These are phyloP conservation scores for Coelopa frigida DNA, from an alignment of 1,140 invertebrate species.

Conservation along the genomic window DNA sequence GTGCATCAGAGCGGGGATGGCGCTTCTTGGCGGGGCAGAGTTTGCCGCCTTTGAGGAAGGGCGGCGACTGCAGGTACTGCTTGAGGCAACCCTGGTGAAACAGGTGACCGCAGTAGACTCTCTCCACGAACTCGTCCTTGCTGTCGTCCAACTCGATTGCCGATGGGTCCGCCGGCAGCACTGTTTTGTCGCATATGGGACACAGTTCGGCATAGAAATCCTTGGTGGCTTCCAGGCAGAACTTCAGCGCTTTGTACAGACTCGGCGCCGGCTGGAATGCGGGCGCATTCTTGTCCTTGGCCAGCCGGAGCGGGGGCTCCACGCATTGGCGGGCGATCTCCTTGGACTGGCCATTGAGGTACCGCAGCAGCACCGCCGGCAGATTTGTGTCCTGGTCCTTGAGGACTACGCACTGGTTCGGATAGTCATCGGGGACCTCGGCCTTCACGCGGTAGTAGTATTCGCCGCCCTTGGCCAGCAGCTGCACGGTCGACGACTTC, in stretches of 20 bases:
- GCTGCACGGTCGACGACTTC: constrained; percentile 54
- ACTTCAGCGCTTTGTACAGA: constrained; percentile 53
- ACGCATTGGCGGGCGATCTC: constrained; percentile 66
- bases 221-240: constrained; percentile 57
- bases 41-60: constrained; percentile 59
- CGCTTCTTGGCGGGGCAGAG: constrained; percentile 37
- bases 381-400: constrained; percentile 59
- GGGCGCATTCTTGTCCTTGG: constrained; percentile 37
- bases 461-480: constrained; percentile 53
- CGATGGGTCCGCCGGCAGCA: constrained; percentile 55
- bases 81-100: constrained; percentile 68
- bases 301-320: constrained; percentile 56
- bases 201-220: constrained; percentile 56
- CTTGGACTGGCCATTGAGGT: constrained; percentile 57
- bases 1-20: constrained; percentile 38
- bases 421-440: constrained; percentile 61
- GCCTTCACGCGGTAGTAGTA: constrained; percentile 58
- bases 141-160: constrained; percentile 53
- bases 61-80: constrained; percentile 65
- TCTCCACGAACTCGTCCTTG: constrained; percentile 56
- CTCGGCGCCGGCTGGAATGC: constrained; percentile 57
- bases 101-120: constrained; percentile 68
- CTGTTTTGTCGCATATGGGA: constrained; percentile 55
- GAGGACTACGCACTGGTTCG: constrained; percentile 51
- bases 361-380: constrained; percentile 54